Evolutionary conservation across 2,888 invertebrate species (phyloP).

Genomic region (Phaedon cochleariae): DNA sequence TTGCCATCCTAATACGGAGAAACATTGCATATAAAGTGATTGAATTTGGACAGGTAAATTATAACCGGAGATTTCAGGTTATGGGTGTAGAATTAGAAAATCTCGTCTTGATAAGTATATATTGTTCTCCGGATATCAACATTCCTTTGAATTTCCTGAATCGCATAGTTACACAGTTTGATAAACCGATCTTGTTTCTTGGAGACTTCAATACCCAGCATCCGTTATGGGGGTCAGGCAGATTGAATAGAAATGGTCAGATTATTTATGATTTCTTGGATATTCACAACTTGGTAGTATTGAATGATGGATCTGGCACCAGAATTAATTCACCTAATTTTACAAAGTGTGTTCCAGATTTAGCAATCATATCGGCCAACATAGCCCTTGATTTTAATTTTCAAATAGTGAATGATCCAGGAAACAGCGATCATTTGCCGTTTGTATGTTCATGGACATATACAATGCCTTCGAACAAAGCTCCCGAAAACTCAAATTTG

Average conservation of each 20-base stretch:
- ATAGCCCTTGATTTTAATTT: constrained; percentile 4
- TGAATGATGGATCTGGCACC: constrained; percentile 5
- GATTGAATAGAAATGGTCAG: neutral
- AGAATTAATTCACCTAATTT: neutral
- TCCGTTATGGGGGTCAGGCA: neutral
- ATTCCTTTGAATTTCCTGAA: constrained; percentile 2
- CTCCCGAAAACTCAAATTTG: neutral
- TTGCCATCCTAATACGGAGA: neutral
- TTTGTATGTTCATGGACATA: neutral
- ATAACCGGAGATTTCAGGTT: neutral
- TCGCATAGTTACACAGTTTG: neutral
- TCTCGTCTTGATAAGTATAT: no score
- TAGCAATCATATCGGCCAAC: neutral
- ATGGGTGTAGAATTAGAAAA: no score
- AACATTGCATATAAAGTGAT: neutral
- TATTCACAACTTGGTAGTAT: neutral
- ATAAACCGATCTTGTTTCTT: neutral
- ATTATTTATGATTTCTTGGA: neutral
- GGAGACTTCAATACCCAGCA: constrained; percentile 8
- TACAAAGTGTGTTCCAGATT: neutral
- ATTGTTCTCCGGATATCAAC: neutral
- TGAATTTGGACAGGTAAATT: neutral
- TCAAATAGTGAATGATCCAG: neutral
- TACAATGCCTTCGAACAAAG: neutral
- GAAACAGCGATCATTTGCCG: neutral